Conservation (phyloP, 2,113 vertebrate genomes). For the Takifugu flavidus region DNA sequence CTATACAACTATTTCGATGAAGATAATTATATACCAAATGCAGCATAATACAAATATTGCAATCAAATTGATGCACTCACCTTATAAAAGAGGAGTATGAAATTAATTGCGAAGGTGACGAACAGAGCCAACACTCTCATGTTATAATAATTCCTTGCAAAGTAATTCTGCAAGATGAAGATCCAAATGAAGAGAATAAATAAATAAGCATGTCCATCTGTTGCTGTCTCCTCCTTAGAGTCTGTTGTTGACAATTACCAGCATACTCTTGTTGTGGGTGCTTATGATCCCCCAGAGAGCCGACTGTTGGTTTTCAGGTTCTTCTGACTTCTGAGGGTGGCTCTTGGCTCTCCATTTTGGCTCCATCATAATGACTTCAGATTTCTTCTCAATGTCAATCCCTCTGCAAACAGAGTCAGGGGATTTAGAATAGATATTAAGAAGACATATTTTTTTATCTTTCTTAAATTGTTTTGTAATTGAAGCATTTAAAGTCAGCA, state of each 20-base stretch:
- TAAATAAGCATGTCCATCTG: neutral
- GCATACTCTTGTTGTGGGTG: slow-evolving; percentile 85
- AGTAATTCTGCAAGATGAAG: slow-evolving; percentile 82
- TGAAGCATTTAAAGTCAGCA: neutral
- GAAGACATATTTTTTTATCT: neutral
- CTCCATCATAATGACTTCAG: slow-evolving; percentile 69
- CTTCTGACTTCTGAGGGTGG: slow-evolving; percentile 75
- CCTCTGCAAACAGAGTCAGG: slow-evolving; percentile 41
- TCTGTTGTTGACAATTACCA: slow-evolving; percentile 74
- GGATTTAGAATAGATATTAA: slow-evolving; percentile 15
- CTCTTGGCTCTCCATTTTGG: slow-evolving; percentile 71
- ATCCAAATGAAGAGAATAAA: neutral
- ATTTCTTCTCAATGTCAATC: slow-evolving; percentile 76
- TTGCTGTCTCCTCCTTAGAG: neutral
- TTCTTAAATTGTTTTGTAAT: neutral
- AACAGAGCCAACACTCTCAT: slow-evolving; percentile 91
- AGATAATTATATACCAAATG: neutral
- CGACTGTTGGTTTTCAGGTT: slow-evolving; percentile 81
- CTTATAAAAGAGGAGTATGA: slow-evolving; percentile 97
- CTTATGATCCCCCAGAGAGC: slow-evolving; percentile 86
- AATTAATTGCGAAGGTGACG: slow-evolving; percentile 94
- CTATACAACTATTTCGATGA: no score
- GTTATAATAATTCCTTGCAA: slow-evolving; percentile 95
- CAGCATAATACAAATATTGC: neutral
- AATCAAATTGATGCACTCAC: slow-evolving; percentile 57